Evolutionary conservation across 2,113 vertebrate species (phyloP), one percentile per base, ranked within the genome.

Genomic region (Epinephelus moara): DNA sequence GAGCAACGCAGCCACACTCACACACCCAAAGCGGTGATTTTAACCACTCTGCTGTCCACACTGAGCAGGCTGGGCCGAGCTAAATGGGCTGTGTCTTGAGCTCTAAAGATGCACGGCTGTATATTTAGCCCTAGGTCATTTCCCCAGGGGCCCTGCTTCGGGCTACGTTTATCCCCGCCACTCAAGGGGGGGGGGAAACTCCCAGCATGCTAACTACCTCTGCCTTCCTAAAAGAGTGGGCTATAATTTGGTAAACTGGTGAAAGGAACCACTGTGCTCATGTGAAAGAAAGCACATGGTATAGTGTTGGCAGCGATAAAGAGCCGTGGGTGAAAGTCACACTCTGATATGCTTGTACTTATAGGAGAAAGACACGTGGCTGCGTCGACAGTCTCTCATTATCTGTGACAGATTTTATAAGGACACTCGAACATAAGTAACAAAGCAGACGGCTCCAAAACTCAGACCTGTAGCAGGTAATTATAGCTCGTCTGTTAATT

Each of bases 111-210:
- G 89, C 78, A 80, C 76, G n/a, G 63, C 72, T 75, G 80, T 93
- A 92, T 95, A 94, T 95, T 95, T 95, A 95, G 89, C 86, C 80
- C 55, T 27, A 57, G 84, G 85, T 85, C 83, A 84, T 93, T 94
- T 92, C 88, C 78, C 84, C 47, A 72, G 84, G 91, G 87, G 40
- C 82, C 84, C 71, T 37, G 86, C 90, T 78, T 11, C 63, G 61
- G 60, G 79, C 80, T 88, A 78, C 67, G 84, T 92, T 88, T 84
- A 84, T 81, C 73, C 84, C 62, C 47, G 69, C 62, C 55, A 11
- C 70, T 59, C 71, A 60, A 45, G 67, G 82, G 85, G 85, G 85
- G 88, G 85, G 87, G 85, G 88, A 90, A 90, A 94, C 90, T 89
- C 88, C 91, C 92, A 74, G 56, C 59, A 27, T 42, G 30, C 85